Conservation (phyloP, 1,140 invertebrate genomes). For the Hyles euphorbiae region DNA sequence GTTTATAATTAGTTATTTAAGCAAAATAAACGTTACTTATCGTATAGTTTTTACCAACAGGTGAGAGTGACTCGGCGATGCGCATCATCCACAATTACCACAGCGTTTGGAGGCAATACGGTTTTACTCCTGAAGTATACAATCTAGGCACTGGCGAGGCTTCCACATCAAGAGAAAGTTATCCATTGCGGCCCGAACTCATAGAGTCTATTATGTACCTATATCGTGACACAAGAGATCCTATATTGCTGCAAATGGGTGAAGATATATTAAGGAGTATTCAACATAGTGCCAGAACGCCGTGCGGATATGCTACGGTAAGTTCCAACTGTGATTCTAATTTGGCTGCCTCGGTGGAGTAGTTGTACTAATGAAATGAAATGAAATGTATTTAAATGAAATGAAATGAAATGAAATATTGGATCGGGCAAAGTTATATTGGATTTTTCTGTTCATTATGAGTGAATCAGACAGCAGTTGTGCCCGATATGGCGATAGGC, state of each 20-base stretch:
- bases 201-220: constrained; percentile 98
- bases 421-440: too few relatives aligned
- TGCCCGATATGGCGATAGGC: too few relatives aligned
- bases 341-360: too few relatives aligned
- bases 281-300: constrained; percentile 91
- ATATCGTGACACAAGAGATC: constrained; percentile 95
- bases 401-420: too few relatives aligned
- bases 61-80: constrained; percentile 93
- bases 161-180: constrained; percentile 90
- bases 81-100: constrained; percentile 97
- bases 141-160: constrained; percentile 93
- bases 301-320: constrained; percentile 98
- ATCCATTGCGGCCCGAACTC: constrained; percentile 96
- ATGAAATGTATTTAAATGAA: too few relatives aligned
- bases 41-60: constrained; percentile 56
- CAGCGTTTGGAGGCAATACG: constrained; percentile 96
- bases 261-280: constrained; percentile 93
- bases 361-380: too few relatives aligned
- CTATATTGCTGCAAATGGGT: constrained; percentile 92
- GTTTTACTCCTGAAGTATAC: constrained; percentile 98
- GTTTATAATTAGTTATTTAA: too few relatives aligned
- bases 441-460: too few relatives aligned
- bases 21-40: too few relatives aligned
- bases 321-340: constrained; percentile 15
- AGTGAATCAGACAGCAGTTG: too few relatives aligned